Evolutionary conservation across 2,888 invertebrate genomes (phyloP), one percentile per base, ranked within the genome.

Genomic region (Lithophane semibrunnea): DNA sequence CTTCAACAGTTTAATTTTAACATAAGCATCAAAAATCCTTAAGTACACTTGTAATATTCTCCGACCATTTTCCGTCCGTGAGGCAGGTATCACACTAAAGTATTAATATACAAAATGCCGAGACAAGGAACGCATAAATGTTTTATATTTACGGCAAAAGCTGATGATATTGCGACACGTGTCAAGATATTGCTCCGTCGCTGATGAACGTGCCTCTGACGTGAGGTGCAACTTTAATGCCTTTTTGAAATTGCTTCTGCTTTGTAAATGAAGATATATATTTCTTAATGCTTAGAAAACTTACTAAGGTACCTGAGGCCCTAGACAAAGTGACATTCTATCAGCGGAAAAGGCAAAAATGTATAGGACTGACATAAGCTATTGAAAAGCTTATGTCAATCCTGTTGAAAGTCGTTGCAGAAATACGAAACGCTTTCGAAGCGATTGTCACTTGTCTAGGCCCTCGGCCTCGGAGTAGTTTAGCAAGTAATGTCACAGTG

Each of bases 101-200:
- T 58, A 29, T 56, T 37, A 12, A 29, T 64, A 76, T 29, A 61
- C 61, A 71, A 76, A 83, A 77, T 71, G 60, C 60, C 54, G 37
- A 49, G 64, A 64, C 79, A 74, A 58, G 29, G 37, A 63, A 72
- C 21, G 29, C 54, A 42, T 47, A 64, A 52, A 70, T 61, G 47
- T 80, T 75, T 73, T 79, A 70, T 80, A 69, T 80, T 76, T 83
- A 83, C 16, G 73, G 13, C 54, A 21, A n/a, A n/a, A 69, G 8
- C 52, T 69, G 75, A 80, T 70, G 84, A 83, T 73, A 80, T 83
- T 60, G 69, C 70, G 44, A 44, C 71, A 74, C 58, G 58, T 82
- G 64, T 10, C 52, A 42, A 8, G 60, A 75, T 65, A 58, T 68
- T 54, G 52, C 63, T 37, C 3, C 21, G 37, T 16, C 56, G 12